phyloP scores from a whole-genome alignment of 2,888 invertebrate genomes.

The Zelleria hepariella region DNA sequence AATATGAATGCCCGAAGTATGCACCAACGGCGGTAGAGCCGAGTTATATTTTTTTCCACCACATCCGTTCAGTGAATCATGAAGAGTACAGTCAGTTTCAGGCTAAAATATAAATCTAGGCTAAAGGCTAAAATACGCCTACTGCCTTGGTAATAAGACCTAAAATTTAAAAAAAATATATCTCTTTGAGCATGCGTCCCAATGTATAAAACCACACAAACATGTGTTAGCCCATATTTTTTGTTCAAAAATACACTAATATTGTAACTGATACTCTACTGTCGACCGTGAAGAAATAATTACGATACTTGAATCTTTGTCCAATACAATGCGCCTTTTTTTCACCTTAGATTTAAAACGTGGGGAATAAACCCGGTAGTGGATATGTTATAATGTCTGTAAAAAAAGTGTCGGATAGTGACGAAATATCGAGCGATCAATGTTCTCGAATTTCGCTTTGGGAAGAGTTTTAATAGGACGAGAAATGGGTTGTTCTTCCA shows the following conservation, averaged over 20 bases:
- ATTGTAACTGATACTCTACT: conserved; percentile 36
- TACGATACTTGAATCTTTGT: background rate
- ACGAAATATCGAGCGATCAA: background rate
- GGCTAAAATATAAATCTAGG: background rate
- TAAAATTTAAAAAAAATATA: background rate
- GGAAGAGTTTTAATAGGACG: conserved; percentile 27
- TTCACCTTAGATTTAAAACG: background rate
- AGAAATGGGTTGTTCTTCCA: conserved; percentile 1
- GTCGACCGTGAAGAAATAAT: background rate
- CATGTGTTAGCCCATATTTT: conserved; percentile 35
- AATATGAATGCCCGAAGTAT: background rate
- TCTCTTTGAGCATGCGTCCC: conserved; percentile 13
- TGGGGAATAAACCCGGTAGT: background rate
- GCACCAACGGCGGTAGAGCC: background rate
- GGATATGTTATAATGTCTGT: background rate
- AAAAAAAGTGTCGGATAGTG: background rate
- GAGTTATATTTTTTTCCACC: no score
- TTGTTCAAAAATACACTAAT: conserved; percentile 39
- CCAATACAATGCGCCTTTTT: background rate
- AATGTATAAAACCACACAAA: conserved; percentile 19
- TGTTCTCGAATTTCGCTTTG: conserved; percentile 27
- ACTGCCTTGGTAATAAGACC: background rate
- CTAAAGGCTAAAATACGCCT: background rate
- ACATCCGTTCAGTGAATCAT: background rate
- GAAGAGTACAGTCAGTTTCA: background rate